phyloP scores from a whole-genome alignment of 2,888 invertebrate genomes.

The Apeira syringaria region DNA sequence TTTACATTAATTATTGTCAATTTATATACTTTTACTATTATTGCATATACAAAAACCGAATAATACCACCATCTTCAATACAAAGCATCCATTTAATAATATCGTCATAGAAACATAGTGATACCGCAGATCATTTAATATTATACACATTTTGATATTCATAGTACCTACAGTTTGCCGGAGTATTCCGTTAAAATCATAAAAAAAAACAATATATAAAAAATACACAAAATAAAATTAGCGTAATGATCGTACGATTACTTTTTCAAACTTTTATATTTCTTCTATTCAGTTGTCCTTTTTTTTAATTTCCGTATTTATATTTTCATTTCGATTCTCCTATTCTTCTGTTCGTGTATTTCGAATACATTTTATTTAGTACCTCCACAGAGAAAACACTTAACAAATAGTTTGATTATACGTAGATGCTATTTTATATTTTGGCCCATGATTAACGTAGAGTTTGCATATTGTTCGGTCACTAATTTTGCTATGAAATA shows the following conservation, averaged over 20 bases:
- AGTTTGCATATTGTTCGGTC: constrained; percentile 60
- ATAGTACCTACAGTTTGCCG: constrained; percentile 66
- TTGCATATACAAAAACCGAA: constrained; percentile 74
- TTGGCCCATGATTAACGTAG: constrained; percentile 77
- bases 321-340: constrained; percentile 63
- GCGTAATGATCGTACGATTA: constrained; percentile 47
- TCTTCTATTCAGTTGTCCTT: constrained; percentile 44
- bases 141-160: constrained; percentile 57
- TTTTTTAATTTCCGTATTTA: constrained; percentile 49
- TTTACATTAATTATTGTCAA: constrained; percentile 63
- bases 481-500: constrained; percentile 50
- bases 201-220: constrained; percentile 36
- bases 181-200: constrained; percentile 44
- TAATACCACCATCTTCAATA: constrained; percentile 66
- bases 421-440: constrained; percentile 73
- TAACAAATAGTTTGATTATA: constrained; percentile 64
- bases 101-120: constrained; percentile 57
- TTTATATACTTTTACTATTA: constrained; percentile 77
- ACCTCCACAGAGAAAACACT: constrained; percentile 84
- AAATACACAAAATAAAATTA: constrained; percentile 34
- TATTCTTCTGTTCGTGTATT: constrained; percentile 70
- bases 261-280: constrained; percentile 39
- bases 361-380: constrained; percentile 58
- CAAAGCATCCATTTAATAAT: constrained; percentile 67
- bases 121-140: constrained; percentile 58